Conservation (phyloP, 2,888 invertebrate genomes). For the Mythimna lalbum region DNA sequence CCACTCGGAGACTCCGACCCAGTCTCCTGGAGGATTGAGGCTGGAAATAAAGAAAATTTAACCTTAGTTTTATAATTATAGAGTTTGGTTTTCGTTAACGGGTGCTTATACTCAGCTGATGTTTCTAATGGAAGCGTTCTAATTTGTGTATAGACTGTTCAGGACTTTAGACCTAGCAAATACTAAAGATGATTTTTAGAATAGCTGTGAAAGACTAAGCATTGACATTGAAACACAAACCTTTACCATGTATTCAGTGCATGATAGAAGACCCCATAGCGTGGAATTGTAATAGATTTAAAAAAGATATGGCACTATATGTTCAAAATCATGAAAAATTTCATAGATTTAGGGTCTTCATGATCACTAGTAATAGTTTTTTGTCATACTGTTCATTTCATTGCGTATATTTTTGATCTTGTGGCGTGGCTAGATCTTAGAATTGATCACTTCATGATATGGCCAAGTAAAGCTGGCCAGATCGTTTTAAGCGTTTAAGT, state of each 20-base stretch:
- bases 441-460: too few species aligned
- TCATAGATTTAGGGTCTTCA: neutral
- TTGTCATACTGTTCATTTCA: neutral
- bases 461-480: too few species aligned
- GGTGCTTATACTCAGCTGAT: conserved; percentile 1
- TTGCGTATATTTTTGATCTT: neutral
- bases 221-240: too few species aligned
- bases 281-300: neutral
- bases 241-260: neutral
- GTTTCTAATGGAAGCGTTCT: neutral
- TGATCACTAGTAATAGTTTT: neutral
- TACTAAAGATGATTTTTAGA: too few species aligned
- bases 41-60: conserved; percentile 89
- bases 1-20: conserved; percentile 92
- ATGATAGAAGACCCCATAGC: neutral
- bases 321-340: neutral
- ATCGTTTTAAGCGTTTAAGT: too few species aligned
- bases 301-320: neutral
- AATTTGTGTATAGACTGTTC: neutral
- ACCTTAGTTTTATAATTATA: neutral
- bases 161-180: neutral
- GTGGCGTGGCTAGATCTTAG: too few species aligned
- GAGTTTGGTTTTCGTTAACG: neutral
- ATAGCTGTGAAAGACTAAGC: too few species aligned
- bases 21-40: conserved; percentile 98